Evolutionary conservation across 2,113 vertebrate genomes (phyloP).

Genomic region (Phycodurus eques): DNA sequence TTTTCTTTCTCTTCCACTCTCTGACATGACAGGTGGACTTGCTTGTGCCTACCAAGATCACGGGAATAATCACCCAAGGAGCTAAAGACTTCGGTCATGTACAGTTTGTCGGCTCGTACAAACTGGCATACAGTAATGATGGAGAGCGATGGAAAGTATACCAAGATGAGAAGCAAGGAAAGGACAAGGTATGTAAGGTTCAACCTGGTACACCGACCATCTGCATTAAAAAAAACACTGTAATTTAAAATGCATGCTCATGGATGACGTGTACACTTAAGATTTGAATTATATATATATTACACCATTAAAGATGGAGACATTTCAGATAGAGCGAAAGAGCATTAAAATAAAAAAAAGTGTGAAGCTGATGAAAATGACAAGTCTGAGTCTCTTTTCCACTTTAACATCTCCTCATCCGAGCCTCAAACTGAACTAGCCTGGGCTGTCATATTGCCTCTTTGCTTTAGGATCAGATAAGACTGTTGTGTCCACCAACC

Average conservation of each 20-base stretch:
- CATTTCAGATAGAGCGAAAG: slow-evolving; percentile 12
- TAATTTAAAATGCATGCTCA: slow-evolving; percentile 13
- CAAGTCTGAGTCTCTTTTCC: slow-evolving; percentile 25
- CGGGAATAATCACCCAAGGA: slow-evolving; percentile 96
- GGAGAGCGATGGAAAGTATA: slow-evolving; percentile 90
- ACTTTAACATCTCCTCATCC: slow-evolving; percentile 48
- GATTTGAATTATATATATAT: slow-evolving; percentile 36
- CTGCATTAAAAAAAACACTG: not conserved
- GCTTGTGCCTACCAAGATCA: slow-evolving; percentile 89
- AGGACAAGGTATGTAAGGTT: slow-evolving; percentile 86
- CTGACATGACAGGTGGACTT: slow-evolving; percentile 81
- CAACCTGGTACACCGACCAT: not conserved
- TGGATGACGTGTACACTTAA: slow-evolving; percentile 3
- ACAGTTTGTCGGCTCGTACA: slow-evolving; percentile 97
- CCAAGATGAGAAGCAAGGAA: slow-evolving; percentile 94
- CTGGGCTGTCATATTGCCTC: slow-evolving; percentile 22
- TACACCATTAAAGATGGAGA: slow-evolving; percentile 1
- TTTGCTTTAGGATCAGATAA: slow-evolving; percentile 60
- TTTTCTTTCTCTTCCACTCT: slow-evolving; percentile 6
- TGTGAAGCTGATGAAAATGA: slow-evolving; percentile 12
- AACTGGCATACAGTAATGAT: slow-evolving; percentile 92
- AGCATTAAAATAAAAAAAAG: slow-evolving; percentile 13
- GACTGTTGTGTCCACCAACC: slow-evolving; percentile 50
- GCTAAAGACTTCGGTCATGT: slow-evolving; percentile 98
- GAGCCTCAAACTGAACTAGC: slow-evolving; percentile 27